phyloP scores from a whole-genome alignment of 2,797 vertebrate genomes.

The Tamandua tetradactyla region DNA sequence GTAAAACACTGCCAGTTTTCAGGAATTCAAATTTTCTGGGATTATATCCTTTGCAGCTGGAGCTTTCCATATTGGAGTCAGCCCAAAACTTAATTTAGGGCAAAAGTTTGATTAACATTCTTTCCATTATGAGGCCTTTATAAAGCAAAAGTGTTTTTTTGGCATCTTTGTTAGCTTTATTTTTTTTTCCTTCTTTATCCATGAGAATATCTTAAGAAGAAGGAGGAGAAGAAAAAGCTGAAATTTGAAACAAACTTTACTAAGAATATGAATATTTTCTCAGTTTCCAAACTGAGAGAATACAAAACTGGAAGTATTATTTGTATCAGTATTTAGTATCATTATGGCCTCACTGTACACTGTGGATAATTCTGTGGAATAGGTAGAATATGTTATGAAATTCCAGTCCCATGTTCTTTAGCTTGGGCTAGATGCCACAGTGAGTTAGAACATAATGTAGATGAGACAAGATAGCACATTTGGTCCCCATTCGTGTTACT shows the following conservation, averaged over 20 bases:
- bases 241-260: neutral
- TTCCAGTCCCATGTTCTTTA: neutral
- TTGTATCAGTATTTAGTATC: too few relatives aligned
- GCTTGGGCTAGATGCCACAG: neutral
- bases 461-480: neutral
- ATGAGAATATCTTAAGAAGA: neutral
- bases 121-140: slow-evolving; percentile 5
- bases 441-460: neutral
- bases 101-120: slow-evolving; percentile 45
- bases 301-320: neutral
- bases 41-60: neutral
- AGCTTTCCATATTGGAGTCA: neutral
- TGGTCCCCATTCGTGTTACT: neutral
- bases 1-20: neutral
- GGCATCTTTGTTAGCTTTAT: neutral
- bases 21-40: neutral
- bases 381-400: neutral
- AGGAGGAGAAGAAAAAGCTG: neutral
- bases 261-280: neutral
- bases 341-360: neutral
- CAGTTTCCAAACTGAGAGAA: slow-evolving; percentile 33
- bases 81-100: neutral
- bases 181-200: neutral
- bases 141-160: slow-evolving; percentile 40
- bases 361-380: neutral